Conservation (phyloP, 2,113 vertebrate genomes). For the Bothrops jararaca region DNA sequence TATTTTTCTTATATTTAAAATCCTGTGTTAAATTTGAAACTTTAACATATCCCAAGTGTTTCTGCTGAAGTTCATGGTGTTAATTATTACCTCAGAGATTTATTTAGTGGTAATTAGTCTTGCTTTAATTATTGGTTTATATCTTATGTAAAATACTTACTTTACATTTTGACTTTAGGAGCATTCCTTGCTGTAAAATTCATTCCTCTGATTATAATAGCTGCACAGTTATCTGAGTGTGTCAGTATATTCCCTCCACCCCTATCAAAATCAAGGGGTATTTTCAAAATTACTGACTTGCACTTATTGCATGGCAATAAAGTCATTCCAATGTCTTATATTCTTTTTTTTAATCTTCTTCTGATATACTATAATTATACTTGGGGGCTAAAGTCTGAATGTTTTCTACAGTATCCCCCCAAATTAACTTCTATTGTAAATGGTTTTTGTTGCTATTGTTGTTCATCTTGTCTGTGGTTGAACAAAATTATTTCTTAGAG, state of each 20-base stretch:
- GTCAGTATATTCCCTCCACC: neutral
- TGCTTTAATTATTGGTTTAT: constrained; percentile 25
- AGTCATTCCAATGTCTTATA: neutral
- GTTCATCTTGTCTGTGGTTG: neutral
- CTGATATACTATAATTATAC: neutral
- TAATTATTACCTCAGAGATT: constrained; percentile 1
- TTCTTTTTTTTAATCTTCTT: neutral
- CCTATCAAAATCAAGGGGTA: neutral
- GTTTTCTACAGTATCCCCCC: neutral
- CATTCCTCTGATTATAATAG: constrained; percentile 26
- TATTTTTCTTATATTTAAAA: neutral
- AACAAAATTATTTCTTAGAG: neutral
- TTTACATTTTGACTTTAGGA: constrained; percentile 21
- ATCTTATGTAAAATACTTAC: constrained; percentile 24
- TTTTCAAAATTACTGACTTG: constrained; percentile 24
- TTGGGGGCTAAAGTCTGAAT: neutral
- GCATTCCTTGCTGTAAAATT: constrained; percentile 29
- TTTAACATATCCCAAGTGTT: neutral
- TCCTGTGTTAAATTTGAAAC: neutral
- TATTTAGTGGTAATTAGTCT: constrained; percentile 20
- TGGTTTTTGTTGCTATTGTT: neutral
- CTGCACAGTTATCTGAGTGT: constrained; percentile 18
- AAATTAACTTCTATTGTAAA: neutral
- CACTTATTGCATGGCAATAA: constrained; percentile 19
- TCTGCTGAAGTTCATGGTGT: neutral